Base-by-base conservation (phyloP, 2,888 invertebrate genomes). In the Colostygia pectinataria region DNA sequence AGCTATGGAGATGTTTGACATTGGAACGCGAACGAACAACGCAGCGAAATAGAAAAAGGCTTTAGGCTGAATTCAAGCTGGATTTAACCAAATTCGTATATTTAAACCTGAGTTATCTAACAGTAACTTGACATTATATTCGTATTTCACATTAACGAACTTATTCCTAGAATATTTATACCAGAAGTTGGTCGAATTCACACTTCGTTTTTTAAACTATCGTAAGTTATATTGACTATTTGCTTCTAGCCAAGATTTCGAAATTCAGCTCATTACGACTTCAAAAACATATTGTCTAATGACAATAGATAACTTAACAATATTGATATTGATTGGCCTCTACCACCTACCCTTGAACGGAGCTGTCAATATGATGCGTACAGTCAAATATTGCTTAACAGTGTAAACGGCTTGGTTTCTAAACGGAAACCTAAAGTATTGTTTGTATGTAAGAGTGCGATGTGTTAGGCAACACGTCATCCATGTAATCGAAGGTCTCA, bases 401-500 rank as follows among this genome's bases (percentile, higher is more conserved):
- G 65, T 62, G 65, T 68, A 71, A 77, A 73, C 67, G 65, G 71
- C 66, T n/a, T 74, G 74, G 77, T 83, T 83, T 83, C 78, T 76
- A 80, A 83, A 83, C 79, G 84, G 83, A 84, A 83, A 82, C 75
- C 66, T 59, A 66, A 20, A 63, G 66, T 72, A 74, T 71, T 66
- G 73, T 77, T 71, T 74, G 66, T 75, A 74, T 65, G 68, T 58
- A 52, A 51, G 51, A 54, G 55, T 46, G 44, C 61, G 59, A 43
- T 55, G 61, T 64, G 70, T 84, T 82, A 68, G 63, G 76, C 77
- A 83, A 85, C 67, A 70, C 68, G 67, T 74, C 80, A 80, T 80
- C 78, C 78, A 82, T 77, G 77, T 78, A 79, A 77, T 73, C 67
- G 82, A 83, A 83, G 82, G 82, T 74, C 80, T 76, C 54, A 61